Conservation (phyloP, 2,113 vertebrate species). For the Sinocyclocheilus anshuiensis region DNA sequence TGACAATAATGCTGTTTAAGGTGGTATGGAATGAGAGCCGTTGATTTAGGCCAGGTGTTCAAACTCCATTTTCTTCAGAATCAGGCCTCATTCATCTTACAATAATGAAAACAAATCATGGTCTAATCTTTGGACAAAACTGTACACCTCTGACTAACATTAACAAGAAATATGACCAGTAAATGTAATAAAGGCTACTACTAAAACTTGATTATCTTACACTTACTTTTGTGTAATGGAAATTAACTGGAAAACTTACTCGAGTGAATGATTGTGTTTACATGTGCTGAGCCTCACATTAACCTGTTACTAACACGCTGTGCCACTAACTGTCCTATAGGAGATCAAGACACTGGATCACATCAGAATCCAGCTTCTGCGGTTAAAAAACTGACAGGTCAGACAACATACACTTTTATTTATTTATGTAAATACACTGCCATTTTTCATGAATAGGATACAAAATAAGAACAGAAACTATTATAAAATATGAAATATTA, state of each 20-base stretch:
- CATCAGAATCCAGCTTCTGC: background rate
- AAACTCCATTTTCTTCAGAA: background rate
- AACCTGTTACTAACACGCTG: conserved; percentile 46
- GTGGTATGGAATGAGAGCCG: background rate
- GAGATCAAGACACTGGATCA: background rate
- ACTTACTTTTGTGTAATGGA: background rate
- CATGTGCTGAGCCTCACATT: conserved; percentile 4
- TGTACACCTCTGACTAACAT: background rate
- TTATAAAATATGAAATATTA: background rate
- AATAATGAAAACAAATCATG: background rate
- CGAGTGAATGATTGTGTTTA: conserved; percentile 4
- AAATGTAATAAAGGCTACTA: background rate
- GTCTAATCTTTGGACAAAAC: background rate
- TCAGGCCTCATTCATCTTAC: background rate
- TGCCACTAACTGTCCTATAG: conserved; percentile 44
- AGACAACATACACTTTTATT: background rate
- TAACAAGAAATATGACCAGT: background rate
- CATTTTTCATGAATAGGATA: background rate
- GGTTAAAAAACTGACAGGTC: background rate
- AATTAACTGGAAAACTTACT: background rate
- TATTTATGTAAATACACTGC: background rate
- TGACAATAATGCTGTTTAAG: background rate
- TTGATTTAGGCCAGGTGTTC: conserved; percentile 10
- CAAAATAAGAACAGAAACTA: background rate
- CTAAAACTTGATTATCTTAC: background rate